These are phyloP conservation scores for Stenodema calcarata DNA, from an alignment of 2,888 invertebrate genomes.

Conservation along the genomic window DNA sequence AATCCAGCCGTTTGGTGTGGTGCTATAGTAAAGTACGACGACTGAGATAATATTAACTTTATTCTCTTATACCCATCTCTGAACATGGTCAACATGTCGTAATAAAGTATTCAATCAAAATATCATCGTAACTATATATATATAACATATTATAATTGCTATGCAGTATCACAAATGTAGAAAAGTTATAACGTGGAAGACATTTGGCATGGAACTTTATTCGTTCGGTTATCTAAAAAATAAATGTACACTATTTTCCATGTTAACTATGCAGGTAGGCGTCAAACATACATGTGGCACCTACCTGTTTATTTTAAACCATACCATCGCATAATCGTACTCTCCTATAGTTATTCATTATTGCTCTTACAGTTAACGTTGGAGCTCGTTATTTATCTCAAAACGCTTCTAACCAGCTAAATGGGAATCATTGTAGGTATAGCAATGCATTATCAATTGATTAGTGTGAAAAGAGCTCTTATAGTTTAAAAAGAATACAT, in stretches of 20 bases:
- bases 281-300: not conserved
- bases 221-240: not conserved
- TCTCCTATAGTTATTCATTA: not conserved
- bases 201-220: not conserved
- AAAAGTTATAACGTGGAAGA: not conserved
- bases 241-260: not conserved
- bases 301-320: not conserved
- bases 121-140: not conserved
- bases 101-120: not conserved
- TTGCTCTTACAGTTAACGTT: not conserved
- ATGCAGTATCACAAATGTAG: not conserved
- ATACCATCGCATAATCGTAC: not conserved
- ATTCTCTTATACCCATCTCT: not conserved
- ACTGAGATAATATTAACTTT: not conserved
- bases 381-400: not conserved
- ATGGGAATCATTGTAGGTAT: not conserved
- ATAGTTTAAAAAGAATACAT: not conserved
- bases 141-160: not conserved
- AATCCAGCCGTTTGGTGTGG: too few relatives aligned
- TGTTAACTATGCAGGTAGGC: not conserved
- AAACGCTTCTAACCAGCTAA: not conserved
- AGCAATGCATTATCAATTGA: not conserved
- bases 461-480: not conserved
- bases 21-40: too few relatives aligned
- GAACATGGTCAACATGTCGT: not conserved